Evolutionary conservation across 2,888 invertebrate species (phyloP).

Genomic region (Macropis europaea): DNA sequence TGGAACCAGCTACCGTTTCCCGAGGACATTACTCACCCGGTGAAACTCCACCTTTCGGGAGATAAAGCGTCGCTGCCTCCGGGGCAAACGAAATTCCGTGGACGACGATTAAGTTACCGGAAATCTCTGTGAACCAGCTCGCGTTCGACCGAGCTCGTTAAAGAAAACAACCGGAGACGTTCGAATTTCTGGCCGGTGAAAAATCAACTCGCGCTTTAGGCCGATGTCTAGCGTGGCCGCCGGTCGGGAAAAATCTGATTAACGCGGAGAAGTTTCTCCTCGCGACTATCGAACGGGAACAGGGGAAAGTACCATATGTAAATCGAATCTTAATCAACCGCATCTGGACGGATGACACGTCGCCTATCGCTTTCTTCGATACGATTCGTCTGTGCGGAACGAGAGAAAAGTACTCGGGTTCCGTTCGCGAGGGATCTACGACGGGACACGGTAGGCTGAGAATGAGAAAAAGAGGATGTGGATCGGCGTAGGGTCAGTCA

Average conservation of each 20-base stretch:
- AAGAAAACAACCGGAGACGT: background rate
- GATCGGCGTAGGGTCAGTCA: too few relatives aligned
- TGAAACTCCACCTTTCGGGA: constrained; percentile 56
- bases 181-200: constrained; percentile 2
- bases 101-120: constrained; percentile 18
- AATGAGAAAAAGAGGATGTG: too few relatives aligned
- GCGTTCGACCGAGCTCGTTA: constrained; percentile 8
- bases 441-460: too few relatives aligned
- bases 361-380: constrained; percentile 45
- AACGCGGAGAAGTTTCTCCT: constrained; percentile 51
- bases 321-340: constrained; percentile 53
- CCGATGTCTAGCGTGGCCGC: constrained; percentile 7
- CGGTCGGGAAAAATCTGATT: constrained; percentile 39
- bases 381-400: constrained; percentile 5
- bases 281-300: constrained; percentile 25
- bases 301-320: constrained; percentile 60
- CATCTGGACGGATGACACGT: constrained; percentile 43
- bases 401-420: too few relatives aligned
- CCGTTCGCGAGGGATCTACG: too few relatives aligned
- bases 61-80: constrained; percentile 38
- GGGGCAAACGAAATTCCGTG: constrained; percentile 36
- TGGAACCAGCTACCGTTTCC: constrained; percentile 53
- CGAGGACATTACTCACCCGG: constrained; percentile 59
- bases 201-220: background rate
- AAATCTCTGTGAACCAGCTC: background rate